These are phyloP conservation scores for Trissonchulus latispiculum DNA, from an alignment of 2,888 invertebrate genomes.

Conservation along the genomic window DNA sequence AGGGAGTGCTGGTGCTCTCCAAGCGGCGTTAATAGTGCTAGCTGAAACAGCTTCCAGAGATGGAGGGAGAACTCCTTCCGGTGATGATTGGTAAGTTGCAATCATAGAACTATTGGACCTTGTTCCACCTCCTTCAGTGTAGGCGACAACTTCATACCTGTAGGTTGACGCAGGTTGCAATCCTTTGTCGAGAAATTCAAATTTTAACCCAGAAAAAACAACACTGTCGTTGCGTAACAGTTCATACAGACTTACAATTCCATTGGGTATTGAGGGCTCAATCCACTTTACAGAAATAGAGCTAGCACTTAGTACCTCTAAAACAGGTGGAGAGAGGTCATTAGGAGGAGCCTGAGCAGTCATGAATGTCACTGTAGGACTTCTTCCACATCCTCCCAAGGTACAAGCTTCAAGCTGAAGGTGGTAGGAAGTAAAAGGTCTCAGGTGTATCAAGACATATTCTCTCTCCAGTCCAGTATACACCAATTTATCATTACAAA, in stretches of 20 bases:
- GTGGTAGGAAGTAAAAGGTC: not conserved
- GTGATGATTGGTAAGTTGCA: not conserved
- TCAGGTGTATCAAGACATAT: not conserved
- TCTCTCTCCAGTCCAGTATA: not conserved
- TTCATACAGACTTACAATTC: conserved; percentile 8
- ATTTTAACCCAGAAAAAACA: not conserved
- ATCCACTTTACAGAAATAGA: not conserved
- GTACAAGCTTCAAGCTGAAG: conserved; percentile 6
- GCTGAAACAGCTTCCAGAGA: not conserved
- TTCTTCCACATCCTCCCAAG: not conserved
- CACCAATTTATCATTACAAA: not conserved
- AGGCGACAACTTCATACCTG: not conserved
- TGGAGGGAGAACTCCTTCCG: conserved; percentile 5
- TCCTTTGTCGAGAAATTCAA: conserved; percentile 1
- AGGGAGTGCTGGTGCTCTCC: not conserved
- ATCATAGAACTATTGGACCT: not conserved
- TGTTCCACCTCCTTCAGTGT: not conserved
- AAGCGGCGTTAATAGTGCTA: not conserved
- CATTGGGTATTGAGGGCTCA: conserved; percentile 6
- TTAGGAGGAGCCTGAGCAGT: not conserved
- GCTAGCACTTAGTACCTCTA: not conserved
- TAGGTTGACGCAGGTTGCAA: conserved; percentile 1
- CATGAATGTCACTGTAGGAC: not conserved
- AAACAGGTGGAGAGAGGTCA: not conserved
- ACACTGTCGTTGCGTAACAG: not conserved